These are phyloP conservation scores for Apotomis capreana DNA, from an alignment of 2,888 invertebrate species.

Conservation along the genomic window DNA sequence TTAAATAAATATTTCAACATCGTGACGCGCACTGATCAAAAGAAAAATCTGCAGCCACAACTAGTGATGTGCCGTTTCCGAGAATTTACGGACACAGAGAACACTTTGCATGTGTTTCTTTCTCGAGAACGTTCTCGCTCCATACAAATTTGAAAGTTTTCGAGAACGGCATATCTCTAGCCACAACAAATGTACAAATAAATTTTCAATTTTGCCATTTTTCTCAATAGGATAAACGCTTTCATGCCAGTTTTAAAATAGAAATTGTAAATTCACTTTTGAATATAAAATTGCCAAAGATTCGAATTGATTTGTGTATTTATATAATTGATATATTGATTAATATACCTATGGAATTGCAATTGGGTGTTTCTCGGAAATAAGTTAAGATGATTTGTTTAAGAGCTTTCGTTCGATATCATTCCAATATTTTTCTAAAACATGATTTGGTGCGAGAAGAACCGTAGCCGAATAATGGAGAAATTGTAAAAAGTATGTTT, in stretches of 20 bases:
- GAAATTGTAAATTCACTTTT: slow-evolving; percentile 82
- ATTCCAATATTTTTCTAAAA: slow-evolving; percentile 80
- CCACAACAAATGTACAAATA: slow-evolving; percentile 65
- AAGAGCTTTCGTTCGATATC: slow-evolving; percentile 63
- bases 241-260: slow-evolving; percentile 67
- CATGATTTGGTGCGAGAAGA: slow-evolving; percentile 69
- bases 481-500: slow-evolving; percentile 80
- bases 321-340: slow-evolving; percentile 49
- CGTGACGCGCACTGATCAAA: slow-evolving; percentile 39
- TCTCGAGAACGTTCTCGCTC: too few relatives aligned
- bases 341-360: slow-evolving; percentile 64
- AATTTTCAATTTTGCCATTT: slow-evolving; percentile 71
- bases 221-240: slow-evolving; percentile 76
- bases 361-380: slow-evolving; percentile 50
- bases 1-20: too few relatives aligned
- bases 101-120: too few relatives aligned
- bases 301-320: slow-evolving; percentile 67
- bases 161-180: slow-evolving; percentile 32
- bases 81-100: too few relatives aligned
- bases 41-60: slow-evolving; percentile 44
- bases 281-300: slow-evolving; percentile 82
- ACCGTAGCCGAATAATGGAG: slow-evolving; percentile 72
- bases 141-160: too few relatives aligned
- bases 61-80: too few relatives aligned
- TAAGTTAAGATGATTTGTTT: slow-evolving; percentile 46